Conservation (phyloP, 2,113 vertebrate species). For the Corydoras maculifer region DNA sequence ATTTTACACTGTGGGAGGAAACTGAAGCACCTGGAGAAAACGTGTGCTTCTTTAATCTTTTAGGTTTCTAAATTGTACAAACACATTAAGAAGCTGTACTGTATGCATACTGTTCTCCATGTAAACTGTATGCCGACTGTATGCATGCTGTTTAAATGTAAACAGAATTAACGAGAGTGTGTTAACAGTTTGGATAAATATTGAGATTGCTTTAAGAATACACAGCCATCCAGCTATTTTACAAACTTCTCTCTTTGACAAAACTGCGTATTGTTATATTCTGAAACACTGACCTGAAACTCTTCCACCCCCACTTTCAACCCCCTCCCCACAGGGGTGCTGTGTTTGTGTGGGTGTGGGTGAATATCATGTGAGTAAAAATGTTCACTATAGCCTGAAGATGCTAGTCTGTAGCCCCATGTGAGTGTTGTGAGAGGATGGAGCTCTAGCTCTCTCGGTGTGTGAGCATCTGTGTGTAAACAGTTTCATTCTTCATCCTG, state of each 20-base stretch:
- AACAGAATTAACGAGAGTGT: too few species aligned
- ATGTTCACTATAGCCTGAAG: slow-evolving; percentile 34
- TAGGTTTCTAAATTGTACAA: too few species aligned
- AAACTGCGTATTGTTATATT: slow-evolving; percentile 32
- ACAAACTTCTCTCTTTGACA: slow-evolving; percentile 1
- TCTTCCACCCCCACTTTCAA: slow-evolving; percentile 2
- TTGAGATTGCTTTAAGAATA: background rate
- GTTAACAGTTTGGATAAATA: background rate
- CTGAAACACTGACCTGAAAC: slow-evolving; percentile 26
- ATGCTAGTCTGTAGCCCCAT: slow-evolving; percentile 25
- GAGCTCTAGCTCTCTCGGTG: slow-evolving; percentile 13
- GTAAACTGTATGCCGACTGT: too few species aligned
- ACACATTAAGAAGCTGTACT: too few species aligned
- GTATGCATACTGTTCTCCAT: too few species aligned
- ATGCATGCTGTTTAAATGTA: too few species aligned
- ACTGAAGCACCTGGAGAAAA: too few species aligned
- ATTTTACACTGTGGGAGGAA: too few species aligned
- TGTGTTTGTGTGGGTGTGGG: slow-evolving; percentile 33
- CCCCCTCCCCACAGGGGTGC: slow-evolving; percentile 27
- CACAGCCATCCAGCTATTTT: background rate
- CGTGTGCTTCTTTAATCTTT: too few species aligned
- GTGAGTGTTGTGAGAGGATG: background rate
- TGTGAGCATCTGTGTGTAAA: slow-evolving; percentile 8
- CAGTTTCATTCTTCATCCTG: background rate
- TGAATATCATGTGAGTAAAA: slow-evolving; percentile 43